Base-by-base conservation (phyloP, 2,797 vertebrate genomes). In the Peromyscus nudipes region DNA sequence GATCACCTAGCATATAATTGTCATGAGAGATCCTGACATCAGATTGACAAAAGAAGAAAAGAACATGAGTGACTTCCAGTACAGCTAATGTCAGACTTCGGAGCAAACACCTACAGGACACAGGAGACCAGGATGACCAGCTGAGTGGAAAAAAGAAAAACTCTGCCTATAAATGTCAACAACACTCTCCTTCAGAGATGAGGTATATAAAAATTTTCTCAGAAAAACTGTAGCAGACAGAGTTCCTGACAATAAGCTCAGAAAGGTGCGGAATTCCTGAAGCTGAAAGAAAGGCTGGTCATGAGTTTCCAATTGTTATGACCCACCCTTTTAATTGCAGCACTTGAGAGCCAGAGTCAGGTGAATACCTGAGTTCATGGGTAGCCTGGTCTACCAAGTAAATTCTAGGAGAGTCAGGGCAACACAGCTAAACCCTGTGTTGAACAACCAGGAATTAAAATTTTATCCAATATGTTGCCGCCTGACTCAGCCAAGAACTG, bases 41-140 rank as follows among this genome's bases (percentile, higher is more conserved):
- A 19, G 3, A 8, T 40, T 40, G 23, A 57, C 4, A 46, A 57
- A 27, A n/a, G 34, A 52, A 31, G 8, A 57, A 21, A 1, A 34
- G 29, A 3, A 14, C 3, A 6, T 7, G 27, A 6, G 2, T 9
- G 4, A 37, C 5, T 14, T 82, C n/a, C 25, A 34, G 5, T 21
- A 46, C 10, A 21, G 2, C 8, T 46, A 21, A 34, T 46, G 17
- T 9, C 62, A 12, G 40, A 43, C 27, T 65, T 23, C 55, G 62
- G 52, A 31, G 27, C 65, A 71, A 52, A 9, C 12, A 37, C 14
- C 16, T 62, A 21, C 14, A 57, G 3, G n/a, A 8, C n/a, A 46
- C 37, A 49, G 21, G 6, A 60, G n/a, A 34, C 9, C 46, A 4
- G 3, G 27, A 34, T 43, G 55, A 21, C 34, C 60, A 23, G 2